Conservation (phyloP, 37 sponge, comb jelly and placozoan genomes). For the Petrosia ficiformis region DNA sequence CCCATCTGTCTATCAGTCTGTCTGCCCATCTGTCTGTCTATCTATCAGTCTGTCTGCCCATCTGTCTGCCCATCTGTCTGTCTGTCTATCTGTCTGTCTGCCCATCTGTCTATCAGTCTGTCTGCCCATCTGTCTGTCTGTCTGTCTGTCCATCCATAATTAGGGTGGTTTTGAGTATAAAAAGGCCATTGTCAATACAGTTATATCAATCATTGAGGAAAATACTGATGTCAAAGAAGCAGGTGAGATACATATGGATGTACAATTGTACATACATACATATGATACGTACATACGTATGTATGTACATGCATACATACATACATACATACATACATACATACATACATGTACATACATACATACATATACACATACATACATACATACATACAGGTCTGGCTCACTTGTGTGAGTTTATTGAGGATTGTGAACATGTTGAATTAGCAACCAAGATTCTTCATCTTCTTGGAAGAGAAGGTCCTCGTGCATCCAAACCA, state of each 20-base stretch:
- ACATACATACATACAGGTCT: slow-evolving; percentile 49
- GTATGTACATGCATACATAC: not conserved
- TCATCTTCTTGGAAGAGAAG: slow-evolving; percentile 89
- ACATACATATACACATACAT: not conserved
- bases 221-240: slow-evolving; percentile 88
- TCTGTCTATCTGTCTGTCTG: no score
- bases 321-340: not conserved
- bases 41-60: no score
- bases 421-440: slow-evolving; percentile 97
- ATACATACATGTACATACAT: not conserved
- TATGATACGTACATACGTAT: not conserved
- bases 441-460: slow-evolving; percentile 82
- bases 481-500: slow-evolving; percentile 73
- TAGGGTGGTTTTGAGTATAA: slow-evolving; percentile 94
- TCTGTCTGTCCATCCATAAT: no score
- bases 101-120: no score
- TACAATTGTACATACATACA: no score
- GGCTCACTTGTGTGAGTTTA: slow-evolving; percentile 94
- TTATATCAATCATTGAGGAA: slow-evolving; percentile 91
- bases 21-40: no score
- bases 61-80: no score
- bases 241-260: slow-evolving; percentile 27
- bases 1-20: no score
- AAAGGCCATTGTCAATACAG: slow-evolving; percentile 92
- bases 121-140: no score